phyloP scores from a whole-genome alignment of 2,888 invertebrate genomes.

The Pinctada fucata region DNA sequence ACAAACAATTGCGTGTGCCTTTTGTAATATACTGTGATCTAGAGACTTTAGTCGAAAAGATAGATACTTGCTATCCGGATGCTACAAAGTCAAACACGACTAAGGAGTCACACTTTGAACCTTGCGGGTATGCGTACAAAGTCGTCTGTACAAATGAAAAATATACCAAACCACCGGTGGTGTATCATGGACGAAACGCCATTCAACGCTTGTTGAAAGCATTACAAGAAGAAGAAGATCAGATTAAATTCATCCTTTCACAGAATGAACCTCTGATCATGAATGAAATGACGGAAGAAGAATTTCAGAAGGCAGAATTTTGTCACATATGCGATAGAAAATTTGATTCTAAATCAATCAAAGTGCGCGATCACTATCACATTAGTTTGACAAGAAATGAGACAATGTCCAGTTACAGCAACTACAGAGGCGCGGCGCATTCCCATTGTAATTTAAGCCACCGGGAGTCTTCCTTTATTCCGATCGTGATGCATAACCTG shows the following conservation, averaged over 20 bases:
- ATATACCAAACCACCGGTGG: slow-evolving; percentile 28
- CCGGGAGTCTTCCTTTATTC: slow-evolving; percentile 22
- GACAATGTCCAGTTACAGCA: not conserved
- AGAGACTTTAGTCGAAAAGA: slow-evolving; percentile 28
- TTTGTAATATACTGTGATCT: slow-evolving; percentile 33
- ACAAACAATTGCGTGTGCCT: slow-evolving; percentile 30
- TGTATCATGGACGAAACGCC: slow-evolving; percentile 29
- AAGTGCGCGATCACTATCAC: slow-evolving; percentile 32
- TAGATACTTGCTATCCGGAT: slow-evolving; percentile 17
- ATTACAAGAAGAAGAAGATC: slow-evolving; percentile 25
- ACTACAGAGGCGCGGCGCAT: not conserved
- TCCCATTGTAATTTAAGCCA: no score
- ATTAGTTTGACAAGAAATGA: not conserved
- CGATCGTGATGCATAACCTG: slow-evolving; percentile 41
- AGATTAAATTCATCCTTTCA: slow-evolving; percentile 26
- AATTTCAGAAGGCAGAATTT: slow-evolving; percentile 18
- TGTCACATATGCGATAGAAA: slow-evolving; percentile 32
- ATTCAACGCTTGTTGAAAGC: slow-evolving; percentile 26
- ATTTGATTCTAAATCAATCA: slow-evolving; percentile 7
- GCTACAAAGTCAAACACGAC: slow-evolving; percentile 29
- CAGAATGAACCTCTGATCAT: slow-evolving; percentile 6
- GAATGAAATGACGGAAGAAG: not conserved
- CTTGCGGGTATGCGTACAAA: slow-evolving; percentile 38
- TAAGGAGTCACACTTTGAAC: slow-evolving; percentile 18
- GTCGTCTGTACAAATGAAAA: slow-evolving; percentile 29